A percentile compares a stretch with the other conserved stretches of the same genome.
These are phyloP conservation scores for Glyphotaelius pellucidus DNA, from an alignment of 2,888 invertebrate species.

Conservation along the genomic window DNA sequence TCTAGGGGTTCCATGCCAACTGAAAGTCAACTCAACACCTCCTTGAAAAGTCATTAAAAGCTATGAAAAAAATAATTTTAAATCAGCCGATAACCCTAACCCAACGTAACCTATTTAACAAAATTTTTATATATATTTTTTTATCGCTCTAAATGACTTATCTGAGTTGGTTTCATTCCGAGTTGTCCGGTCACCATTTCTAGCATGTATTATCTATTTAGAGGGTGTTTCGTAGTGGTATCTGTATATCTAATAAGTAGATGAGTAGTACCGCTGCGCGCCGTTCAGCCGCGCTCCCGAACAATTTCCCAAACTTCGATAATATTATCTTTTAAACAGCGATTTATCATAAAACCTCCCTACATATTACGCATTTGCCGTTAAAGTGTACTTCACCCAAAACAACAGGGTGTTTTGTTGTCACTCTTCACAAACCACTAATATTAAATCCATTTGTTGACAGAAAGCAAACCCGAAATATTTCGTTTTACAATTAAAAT, in stretches of 20 bases:
- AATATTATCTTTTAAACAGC: conserved; percentile 24
- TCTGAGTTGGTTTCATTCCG: no score
- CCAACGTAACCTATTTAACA: no score
- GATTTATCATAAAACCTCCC: conserved; percentile 28
- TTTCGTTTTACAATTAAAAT: no score
- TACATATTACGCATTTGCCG: conserved; percentile 7
- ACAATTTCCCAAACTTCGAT: conserved; percentile 22
- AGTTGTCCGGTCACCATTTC: no score
- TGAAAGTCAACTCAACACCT: no score
- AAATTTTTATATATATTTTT: no score
- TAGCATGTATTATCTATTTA: background rate
- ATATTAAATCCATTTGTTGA: background rate
- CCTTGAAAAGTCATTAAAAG: no score
- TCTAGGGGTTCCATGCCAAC: no score
- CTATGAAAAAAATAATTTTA: no score
- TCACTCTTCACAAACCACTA: background rate
- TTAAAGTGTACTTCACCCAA: background rate
- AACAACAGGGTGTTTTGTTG: background rate
- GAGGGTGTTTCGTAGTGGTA: background rate
- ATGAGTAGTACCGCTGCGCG: background rate
- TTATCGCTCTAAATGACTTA: no score
- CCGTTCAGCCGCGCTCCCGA: background rate
- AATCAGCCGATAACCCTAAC: no score
- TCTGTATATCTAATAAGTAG: background rate
- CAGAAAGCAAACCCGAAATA: no score